Conservation (phyloP, 2,797 vertebrate genomes). For the Gambelia wislizenii region DNA sequence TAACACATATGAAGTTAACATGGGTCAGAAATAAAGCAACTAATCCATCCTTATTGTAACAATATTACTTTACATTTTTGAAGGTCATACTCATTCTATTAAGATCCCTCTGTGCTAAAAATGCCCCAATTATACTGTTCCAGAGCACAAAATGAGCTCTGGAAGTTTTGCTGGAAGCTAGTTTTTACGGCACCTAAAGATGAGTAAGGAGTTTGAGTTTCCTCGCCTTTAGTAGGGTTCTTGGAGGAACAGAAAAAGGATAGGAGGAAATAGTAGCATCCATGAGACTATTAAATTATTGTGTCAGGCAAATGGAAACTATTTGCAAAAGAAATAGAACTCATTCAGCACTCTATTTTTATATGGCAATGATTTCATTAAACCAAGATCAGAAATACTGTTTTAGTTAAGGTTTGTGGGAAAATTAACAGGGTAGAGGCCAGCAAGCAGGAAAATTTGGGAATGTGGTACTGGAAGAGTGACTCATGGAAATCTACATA, state of each 20-base stretch:
- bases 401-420: conserved; percentile 23
- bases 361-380: conserved; percentile 31
- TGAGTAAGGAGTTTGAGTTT: conserved; percentile 25
- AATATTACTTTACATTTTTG: neutral
- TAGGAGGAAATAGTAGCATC: conserved; percentile 37
- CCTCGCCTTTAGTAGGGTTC: conserved; percentile 33
- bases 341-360: conserved; percentile 31
- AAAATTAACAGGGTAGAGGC: conserved; percentile 3
- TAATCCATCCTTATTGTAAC: neutral
- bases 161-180: neutral
- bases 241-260: conserved; percentile 12
- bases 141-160: neutral
- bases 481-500: conserved; percentile 23
- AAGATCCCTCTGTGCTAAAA: neutral
- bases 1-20: too few species aligned
- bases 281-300: conserved; percentile 43
- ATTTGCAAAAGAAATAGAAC: conserved; percentile 39
- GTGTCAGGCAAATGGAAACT: conserved; percentile 51
- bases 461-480: conserved; percentile 19
- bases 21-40: neutral
- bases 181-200: neutral
- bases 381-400: conserved; percentile 48
- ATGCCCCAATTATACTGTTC: neutral
- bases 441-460: conserved; percentile 17
- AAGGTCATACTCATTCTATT: neutral